Base-by-base conservation (phyloP, 2,113 vertebrate genomes). In the Petrocephalus microphthalmus region DNA sequence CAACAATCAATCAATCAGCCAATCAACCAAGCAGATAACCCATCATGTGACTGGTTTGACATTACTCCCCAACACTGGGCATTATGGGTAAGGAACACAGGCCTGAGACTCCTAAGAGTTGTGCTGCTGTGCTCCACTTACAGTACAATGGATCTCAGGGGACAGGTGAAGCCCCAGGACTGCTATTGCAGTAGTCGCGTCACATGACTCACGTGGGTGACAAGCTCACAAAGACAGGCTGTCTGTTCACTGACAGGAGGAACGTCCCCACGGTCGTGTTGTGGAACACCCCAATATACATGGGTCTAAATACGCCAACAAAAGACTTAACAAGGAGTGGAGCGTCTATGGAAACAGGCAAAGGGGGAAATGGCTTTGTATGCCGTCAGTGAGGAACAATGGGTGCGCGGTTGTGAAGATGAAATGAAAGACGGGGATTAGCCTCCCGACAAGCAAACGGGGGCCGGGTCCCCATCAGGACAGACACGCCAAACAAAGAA, bases 401-500 rank as follows among this genome's bases (percentile, higher is more conserved):
- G 86, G 20, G n/a, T 88, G 33, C 84, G 57, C 87, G 89, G 52
- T 53, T 47, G 60, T n/a, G 67, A 45, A 91, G 86, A 85, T 74
- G 89, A 91, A 91, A 92, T 90, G 57, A 94, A 93, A 90, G 25
- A 85, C 92, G 83, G 60, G 86, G 90, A 88, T 89, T 89, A 67
- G 90, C 89, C 90, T 87, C 89, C 86, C 81, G 89, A 84, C 89
- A 87, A 89, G 67, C 5, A 6, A 56, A 87, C 90, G 86, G 86
- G 89, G 90, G 88, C 86, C 52, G 88, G 74, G 56, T 84, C 89
- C 90, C 89, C 88, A 90, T 22, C 29, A 57, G 71, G 91, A 91
- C 91, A 91, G 88, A 84, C 47, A 64, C 89, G 91, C 91, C 92
- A 92, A 93, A 91, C 90, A 91, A 93, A 91, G 91, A 92, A 90